Base-by-base conservation (phyloP, 1,140 invertebrate species). In the Rhopalosiphum padi region DNA sequence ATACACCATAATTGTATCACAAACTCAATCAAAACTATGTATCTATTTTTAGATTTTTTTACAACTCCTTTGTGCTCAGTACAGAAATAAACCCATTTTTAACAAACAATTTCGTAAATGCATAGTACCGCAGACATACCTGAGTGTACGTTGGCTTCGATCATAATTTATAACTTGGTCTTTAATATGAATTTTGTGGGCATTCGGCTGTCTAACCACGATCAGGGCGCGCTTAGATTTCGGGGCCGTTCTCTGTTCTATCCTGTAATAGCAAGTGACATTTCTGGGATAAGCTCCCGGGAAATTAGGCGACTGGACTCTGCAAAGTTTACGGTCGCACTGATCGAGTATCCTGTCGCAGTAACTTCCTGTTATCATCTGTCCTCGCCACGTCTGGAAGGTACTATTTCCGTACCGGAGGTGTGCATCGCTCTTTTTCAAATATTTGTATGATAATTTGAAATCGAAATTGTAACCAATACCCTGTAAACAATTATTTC, bases 241-340 rank as follows among this genome's bases (percentile, higher is more conserved):
- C 0, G 97, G 97, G 94, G 97, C 96, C 95, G 96, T 96, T 94
- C 96, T 96, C 94, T 97, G 97, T 94, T 97, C 96, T 77, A 97
- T 96, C 94, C 96, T 96, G 95, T 98, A 98, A 95, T 97, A 97
- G 95, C 98, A 98, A 93, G 97, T 98, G 89, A 98, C 96, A 95
- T 98, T 98, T 94, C 98, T 96, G 6, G 97, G 97, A 95, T 98
- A 98, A 90, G 98, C 97, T 37, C 98, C 98, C 23, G 97, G 98
- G 95, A 97, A 98, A 96, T 98, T 98, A 8, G 98, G 97, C 35
- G 97, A 97, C 95, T 98, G 97, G 60, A 98, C 96, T 51, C 97
- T 96, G 95, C 97, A 97, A 87, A 95, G 95, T 82, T 96, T 95
- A 23, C 96, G 96, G 94, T 97, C 96, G 94, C 97, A 97, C 94